phyloP scores from a whole-genome alignment of 2,888 invertebrate species.

The Steinernema carpocapsae region DNA sequence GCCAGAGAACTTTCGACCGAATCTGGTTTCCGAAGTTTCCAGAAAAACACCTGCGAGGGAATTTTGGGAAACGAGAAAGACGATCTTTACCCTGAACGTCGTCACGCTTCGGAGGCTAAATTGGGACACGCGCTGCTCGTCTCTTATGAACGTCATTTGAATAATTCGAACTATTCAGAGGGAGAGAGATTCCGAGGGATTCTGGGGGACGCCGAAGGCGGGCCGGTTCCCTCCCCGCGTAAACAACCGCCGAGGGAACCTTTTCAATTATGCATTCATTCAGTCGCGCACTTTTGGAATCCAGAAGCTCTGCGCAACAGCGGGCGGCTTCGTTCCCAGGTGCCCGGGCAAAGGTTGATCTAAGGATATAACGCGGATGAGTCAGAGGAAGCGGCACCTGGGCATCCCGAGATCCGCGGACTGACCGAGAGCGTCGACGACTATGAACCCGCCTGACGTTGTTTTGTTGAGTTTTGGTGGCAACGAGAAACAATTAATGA shows the following conservation, averaged over 20 bases:
- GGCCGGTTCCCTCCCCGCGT: neutral
- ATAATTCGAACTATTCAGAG: slow-evolving; percentile 2
- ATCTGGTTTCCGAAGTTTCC: neutral
- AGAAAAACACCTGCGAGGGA: neutral
- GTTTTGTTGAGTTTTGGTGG: neutral
- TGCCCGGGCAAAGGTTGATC: too few species aligned
- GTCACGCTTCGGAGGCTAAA: neutral
- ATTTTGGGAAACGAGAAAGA: neutral
- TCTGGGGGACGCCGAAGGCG: neutral
- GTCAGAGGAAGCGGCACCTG: neutral
- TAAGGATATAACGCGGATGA: too few species aligned
- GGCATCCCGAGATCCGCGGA: neutral
- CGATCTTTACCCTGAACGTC: neutral
- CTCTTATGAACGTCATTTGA: neutral
- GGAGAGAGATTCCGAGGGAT: slow-evolving; percentile 2
- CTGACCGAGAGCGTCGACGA: neutral
- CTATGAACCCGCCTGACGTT: neutral
- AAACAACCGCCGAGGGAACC: slow-evolving; percentile 10
- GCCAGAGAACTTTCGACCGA: neutral
- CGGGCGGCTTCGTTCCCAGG: neutral
- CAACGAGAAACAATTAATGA: slow-evolving; percentile 10
- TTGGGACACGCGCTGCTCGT: neutral
- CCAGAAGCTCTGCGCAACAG: neutral
- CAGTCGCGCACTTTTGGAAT: neutral
- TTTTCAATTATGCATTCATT: slow-evolving; percentile 11